Percentiles rank a stretch among this genome's conserved stretches.
phyloP scores from a whole-genome alignment of 2,888 invertebrate genomes.

The Operophtera brumata region DNA sequence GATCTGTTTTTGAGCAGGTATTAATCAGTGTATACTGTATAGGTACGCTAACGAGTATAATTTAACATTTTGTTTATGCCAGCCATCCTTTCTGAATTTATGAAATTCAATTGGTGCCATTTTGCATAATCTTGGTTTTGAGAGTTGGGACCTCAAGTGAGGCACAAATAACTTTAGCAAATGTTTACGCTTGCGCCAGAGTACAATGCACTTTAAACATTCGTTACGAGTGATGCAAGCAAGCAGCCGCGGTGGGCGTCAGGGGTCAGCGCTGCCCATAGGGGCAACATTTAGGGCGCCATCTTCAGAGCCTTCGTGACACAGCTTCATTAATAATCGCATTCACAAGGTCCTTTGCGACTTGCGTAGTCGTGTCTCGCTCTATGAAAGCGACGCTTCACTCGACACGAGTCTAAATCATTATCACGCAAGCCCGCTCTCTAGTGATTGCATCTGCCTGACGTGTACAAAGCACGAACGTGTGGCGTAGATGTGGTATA shows the following conservation, averaged over 20 bases:
- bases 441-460: conserved; percentile 27
- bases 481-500: conserved; percentile 12
- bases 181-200: conserved; percentile 23
- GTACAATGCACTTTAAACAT: conserved; percentile 36
- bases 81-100: too few species aligned
- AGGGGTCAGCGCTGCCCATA: conserved; percentile 27
- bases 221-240: conserved; percentile 27
- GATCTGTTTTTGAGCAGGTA: too few species aligned
- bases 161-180: conserved; percentile 15
- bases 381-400: conserved; percentile 18
- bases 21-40: too few species aligned
- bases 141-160: conserved; percentile 6
- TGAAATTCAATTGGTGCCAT: not conserved
- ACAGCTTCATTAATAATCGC: conserved; percentile 13
- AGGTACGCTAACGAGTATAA: too few species aligned
- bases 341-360: conserved; percentile 22
- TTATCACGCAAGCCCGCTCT: conserved; percentile 27
- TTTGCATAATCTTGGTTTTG: conserved; percentile 3
- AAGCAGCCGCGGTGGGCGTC: conserved; percentile 24
- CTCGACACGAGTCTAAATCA: conserved; percentile 20
- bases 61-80: too few species aligned
- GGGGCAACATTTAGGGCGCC: conserved; percentile 21
- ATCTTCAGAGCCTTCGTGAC: conserved; percentile 18
- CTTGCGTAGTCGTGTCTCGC: conserved; percentile 11
- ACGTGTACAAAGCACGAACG: conserved; percentile 22